These are phyloP conservation scores for Phasia obesa DNA, from an alignment of 2,888 invertebrate genomes.

Conservation along the genomic window DNA sequence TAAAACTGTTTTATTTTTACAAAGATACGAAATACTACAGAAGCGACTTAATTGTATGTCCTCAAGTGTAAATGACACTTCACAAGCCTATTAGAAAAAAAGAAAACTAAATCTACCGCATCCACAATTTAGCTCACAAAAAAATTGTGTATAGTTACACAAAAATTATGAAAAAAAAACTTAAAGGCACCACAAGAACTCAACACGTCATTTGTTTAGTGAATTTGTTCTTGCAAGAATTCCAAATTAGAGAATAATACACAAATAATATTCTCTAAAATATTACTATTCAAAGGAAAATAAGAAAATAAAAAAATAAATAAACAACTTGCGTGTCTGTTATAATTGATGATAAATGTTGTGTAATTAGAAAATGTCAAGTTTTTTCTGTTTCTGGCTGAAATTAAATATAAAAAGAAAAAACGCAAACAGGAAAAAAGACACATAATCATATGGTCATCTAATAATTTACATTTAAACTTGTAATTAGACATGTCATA, in stretches of 20 bases:
- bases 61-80: background rate
- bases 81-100: slow-evolving; percentile 15
- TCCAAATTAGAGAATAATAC: slow-evolving; percentile 53
- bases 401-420: slow-evolving; percentile 62
- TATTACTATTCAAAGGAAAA: slow-evolving; percentile 30
- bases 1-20: no score
- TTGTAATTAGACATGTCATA: slow-evolving; percentile 63
- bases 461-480: slow-evolving; percentile 66
- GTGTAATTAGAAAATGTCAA: slow-evolving; percentile 79
- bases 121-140: background rate
- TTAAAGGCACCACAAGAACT: slow-evolving; percentile 73
- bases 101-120: background rate
- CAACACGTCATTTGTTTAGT: slow-evolving; percentile 81
- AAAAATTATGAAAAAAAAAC: slow-evolving; percentile 36
- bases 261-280: slow-evolving; percentile 55
- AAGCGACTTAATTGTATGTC: no score
- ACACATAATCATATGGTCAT: slow-evolving; percentile 65
- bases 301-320: slow-evolving; percentile 17
- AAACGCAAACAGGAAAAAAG: slow-evolving; percentile 32
- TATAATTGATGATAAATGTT: slow-evolving; percentile 82
- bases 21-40: no score
- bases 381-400: slow-evolving; percentile 44
- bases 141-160: background rate
- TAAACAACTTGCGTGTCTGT: slow-evolving; percentile 72
- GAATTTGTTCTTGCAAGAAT: slow-evolving; percentile 64